These are phyloP conservation scores for Oenanthe oenanthe DNA, from an alignment of 2,113 vertebrate species.

Conservation along the genomic window DNA sequence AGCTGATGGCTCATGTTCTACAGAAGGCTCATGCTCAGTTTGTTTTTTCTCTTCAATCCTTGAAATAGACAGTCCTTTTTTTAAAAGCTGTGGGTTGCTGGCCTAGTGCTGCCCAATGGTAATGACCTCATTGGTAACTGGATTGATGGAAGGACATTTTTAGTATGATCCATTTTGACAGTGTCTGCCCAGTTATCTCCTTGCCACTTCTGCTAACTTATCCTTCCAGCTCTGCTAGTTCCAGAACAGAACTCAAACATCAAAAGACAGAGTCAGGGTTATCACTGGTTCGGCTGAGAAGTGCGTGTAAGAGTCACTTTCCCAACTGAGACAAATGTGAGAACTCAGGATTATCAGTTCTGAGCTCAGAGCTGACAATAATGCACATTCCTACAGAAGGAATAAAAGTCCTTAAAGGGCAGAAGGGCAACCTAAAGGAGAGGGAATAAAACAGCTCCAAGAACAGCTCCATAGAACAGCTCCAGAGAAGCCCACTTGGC, in stretches of 20 bases:
- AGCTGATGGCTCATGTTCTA: background rate
- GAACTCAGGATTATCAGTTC: background rate
- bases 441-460: background rate
- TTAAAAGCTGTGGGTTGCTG: background rate
- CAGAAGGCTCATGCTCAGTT: background rate
- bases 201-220: background rate
- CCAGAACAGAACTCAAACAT: background rate
- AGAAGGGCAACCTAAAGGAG: background rate
- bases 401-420: conserved; percentile 11
- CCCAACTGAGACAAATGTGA: conserved; percentile 1
- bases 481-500: background rate
- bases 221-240: background rate
- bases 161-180: background rate
- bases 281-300: conserved; percentile 1
- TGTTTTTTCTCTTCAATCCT: background rate
- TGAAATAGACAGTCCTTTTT: background rate
- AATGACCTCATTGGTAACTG: background rate
- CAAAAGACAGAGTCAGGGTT: background rate
- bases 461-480: background rate
- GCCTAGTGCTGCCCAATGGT: background rate
- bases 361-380: conserved; percentile 42
- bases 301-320: background rate
- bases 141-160: background rate
- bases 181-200: background rate
- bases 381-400: background rate